phyloP scores from a whole-genome alignment of 2,888 invertebrate genomes.

The Acrobasis suavella region DNA sequence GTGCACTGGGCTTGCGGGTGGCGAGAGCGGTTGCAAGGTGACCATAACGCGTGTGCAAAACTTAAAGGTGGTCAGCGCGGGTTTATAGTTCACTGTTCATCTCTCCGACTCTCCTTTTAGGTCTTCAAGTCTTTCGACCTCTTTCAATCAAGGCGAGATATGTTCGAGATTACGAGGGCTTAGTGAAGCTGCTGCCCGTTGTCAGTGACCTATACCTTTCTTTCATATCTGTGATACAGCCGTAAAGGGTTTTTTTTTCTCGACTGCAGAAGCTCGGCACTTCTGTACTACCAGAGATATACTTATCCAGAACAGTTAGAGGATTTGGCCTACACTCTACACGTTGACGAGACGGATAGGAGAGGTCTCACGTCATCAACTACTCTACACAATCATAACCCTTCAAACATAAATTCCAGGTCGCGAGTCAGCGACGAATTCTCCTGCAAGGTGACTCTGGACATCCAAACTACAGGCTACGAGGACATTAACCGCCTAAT shows the following conservation, averaged over 20 bases:
- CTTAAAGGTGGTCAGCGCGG: no score
- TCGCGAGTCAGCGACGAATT: constrained; percentile 81
- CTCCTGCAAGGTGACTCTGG: constrained; percentile 85
- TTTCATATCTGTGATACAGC: no score
- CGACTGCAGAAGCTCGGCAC: not conserved
- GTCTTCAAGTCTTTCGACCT: no score
- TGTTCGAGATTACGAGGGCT: no score
- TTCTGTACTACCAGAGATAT: not conserved
- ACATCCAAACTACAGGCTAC: constrained; percentile 84
- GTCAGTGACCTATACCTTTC: no score
- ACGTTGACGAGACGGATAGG: not conserved
- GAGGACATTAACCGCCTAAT: constrained; percentile 78
- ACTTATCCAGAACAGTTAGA: not conserved
- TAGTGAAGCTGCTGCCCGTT: no score
- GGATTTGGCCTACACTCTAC: not conserved
- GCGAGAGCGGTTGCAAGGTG: no score
- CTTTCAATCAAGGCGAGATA: no score
- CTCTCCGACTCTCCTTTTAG: no score
- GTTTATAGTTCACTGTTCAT: no score
- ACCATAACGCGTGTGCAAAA: no score
- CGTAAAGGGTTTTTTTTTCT: not conserved
- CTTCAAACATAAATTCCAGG: constrained; percentile 57
- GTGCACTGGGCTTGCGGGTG: no score
- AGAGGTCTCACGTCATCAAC: not conserved
- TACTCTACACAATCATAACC: not conserved